Evolutionary conservation across 2,113 vertebrate species (phyloP).

Genomic region (Rhegmatorhina hoffmannsi): DNA sequence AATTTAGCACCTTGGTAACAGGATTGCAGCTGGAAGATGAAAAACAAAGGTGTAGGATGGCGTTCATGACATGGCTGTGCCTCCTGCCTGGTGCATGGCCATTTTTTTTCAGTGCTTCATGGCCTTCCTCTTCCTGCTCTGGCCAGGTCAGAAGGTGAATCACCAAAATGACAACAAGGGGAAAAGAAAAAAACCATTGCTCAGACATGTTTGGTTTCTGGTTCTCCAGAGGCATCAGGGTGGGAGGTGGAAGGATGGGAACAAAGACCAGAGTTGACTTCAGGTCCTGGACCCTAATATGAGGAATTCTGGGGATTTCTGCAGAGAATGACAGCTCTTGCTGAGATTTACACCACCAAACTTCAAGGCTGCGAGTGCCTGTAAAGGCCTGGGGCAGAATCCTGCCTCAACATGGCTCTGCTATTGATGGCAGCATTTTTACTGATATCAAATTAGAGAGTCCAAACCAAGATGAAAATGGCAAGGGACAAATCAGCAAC

Average conservation of each 20-base stretch:
- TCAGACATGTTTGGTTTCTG: accelerated
- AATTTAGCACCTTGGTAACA: not conserved
- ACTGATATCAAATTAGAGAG: not conserved
- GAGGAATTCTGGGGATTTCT: not conserved
- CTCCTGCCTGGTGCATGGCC: not conserved
- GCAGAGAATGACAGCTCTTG: not conserved
- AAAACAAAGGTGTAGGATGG: not conserved
- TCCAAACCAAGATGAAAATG: not conserved
- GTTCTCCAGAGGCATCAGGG: accelerated
- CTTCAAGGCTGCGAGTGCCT: not conserved
- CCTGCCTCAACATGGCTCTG: not conserved
- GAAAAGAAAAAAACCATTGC: not conserved
- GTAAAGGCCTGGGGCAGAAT: not conserved
- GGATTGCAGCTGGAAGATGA: not conserved
- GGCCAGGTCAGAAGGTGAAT: not conserved
- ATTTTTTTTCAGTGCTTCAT: not conserved
- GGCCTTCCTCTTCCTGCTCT: not conserved
- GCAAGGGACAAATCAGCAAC: not conserved
- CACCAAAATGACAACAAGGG: not conserved
- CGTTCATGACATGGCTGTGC: not conserved
- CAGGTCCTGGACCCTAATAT: not conserved
- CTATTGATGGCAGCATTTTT: not conserved
- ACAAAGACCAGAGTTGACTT: not conserved
- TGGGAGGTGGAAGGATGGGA: not conserved
- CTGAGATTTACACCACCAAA: not conserved